Base-by-base conservation (phyloP, 2,113 vertebrate genomes). In the Pachycephala philippinensis region DNA sequence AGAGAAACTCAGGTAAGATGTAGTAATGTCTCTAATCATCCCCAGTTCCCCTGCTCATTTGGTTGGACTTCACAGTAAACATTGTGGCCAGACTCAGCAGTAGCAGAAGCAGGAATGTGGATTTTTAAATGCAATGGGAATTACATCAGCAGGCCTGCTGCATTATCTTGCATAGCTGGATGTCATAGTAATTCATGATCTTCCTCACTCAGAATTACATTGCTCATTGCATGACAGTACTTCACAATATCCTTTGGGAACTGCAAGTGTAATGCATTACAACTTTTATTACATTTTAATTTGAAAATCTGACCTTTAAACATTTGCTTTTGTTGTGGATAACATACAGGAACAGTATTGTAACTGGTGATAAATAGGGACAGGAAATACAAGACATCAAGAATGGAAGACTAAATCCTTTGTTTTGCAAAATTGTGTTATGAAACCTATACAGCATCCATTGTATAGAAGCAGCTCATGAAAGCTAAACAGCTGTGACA, bases 1-100 rank as follows among this genome's bases (percentile, higher is more conserved):
- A 98, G 94, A 96, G 8, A 89, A 99, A 99, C 97, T 98, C 99
- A 97, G 99, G 99, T 99, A 97, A 97, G 95, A 82, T 44, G 47
- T 15, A 30, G 42, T 27, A 42, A 19, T 59, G 15, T 21, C 40
- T 81, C 87, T 65, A 75, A 9, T 22, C 40, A 53, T 35, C 53
- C 64, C 16, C 37, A 49, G 47, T 26, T 61, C 6, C 35, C 59
- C 21, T 68, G 44, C n/a, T 78, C 6, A 7, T 89, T 86, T 84
- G n/a, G 64, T 84, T 81, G 39, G 53, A 54, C 7, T 61, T 85
- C 22, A 28, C 72, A n/a, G 47, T 87, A 64, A 93, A 26, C n/a
- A 10, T 7, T 56, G 44, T 64, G 68, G 31, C 72, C n/a, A 66
- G 64, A 30, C 21, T 59, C 52, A n/a, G 54, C 50, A 28, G 66